Evolutionary conservation across 2,797 vertebrate species (phyloP).

Genomic region (Falco novaeseelandiae): DNA sequence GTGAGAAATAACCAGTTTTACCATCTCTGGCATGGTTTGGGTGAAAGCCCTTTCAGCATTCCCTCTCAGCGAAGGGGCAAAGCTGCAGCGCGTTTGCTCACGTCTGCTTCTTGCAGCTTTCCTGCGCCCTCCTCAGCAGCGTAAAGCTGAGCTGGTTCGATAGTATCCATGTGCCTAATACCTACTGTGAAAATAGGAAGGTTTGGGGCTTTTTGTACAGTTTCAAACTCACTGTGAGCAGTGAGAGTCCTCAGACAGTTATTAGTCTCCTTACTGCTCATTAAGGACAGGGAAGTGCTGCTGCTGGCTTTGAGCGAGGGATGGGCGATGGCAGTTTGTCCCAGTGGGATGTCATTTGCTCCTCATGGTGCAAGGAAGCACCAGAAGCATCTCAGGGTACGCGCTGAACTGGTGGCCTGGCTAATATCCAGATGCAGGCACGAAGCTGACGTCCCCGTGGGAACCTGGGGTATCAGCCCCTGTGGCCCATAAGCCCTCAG

Average conservation of each 20-base stretch:
- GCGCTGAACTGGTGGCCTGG: background rate
- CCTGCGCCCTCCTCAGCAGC: fast-evolving
- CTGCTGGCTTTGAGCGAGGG: background rate
- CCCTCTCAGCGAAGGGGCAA: background rate
- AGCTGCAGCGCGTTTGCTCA: background rate
- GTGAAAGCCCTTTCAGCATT: background rate
- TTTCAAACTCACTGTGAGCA: background rate
- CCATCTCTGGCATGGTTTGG: fast-evolving
- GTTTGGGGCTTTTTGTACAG: background rate
- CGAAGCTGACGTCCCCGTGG: background rate
- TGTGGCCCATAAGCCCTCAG: fast-evolving
- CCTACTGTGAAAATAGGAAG: background rate
- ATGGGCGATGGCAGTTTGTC: fast-evolving
- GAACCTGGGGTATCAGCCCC: fast-evolving
- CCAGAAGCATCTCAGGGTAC: background rate
- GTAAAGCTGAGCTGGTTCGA: background rate
- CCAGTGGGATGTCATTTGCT: background rate
- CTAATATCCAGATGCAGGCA: fast-evolving
- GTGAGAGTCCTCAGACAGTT: background rate
- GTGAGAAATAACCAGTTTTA: background rate
- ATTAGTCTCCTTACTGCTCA: fast-evolving
- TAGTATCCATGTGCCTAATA: background rate
- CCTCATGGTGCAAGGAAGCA: background rate
- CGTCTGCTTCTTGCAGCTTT: background rate
- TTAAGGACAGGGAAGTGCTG: background rate